Percentiles rank a stretch among this genome's conserved stretches.
Evolutionary conservation across 1,140 invertebrate species (phyloP).

Genomic region (Sminthurinus signatus): DNA sequence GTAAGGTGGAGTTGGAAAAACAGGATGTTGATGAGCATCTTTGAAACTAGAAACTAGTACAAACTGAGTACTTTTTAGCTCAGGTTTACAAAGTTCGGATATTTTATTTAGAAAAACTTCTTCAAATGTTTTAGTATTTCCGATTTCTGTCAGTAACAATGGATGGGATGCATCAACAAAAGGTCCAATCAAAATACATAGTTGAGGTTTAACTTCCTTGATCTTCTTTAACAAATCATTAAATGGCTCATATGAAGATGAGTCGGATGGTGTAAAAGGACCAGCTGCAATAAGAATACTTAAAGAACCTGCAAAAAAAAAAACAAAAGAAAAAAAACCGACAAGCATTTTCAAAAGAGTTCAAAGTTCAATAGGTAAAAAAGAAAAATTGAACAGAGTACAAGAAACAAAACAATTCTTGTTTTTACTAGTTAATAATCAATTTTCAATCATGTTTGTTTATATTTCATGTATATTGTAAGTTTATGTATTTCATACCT

Average conservation of each 20-base stretch:
- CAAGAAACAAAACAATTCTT: too few species aligned
- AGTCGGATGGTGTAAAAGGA: slow-evolving; percentile 70
- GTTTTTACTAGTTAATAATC: too few species aligned
- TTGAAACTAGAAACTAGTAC: slow-evolving; percentile 65
- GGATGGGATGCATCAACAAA: slow-evolving; percentile 67
- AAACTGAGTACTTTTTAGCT: slow-evolving; percentile 52
- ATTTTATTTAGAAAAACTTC: slow-evolving; percentile 63
- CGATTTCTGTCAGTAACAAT: slow-evolving; percentile 51
- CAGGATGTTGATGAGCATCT: slow-evolving; percentile 66
- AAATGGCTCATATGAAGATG: slow-evolving; percentile 70
- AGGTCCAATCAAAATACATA: slow-evolving; percentile 74
- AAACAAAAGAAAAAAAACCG: too few species aligned
- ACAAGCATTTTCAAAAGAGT: too few species aligned
- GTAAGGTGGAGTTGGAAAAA: slow-evolving; percentile 76
- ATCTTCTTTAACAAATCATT: slow-evolving; percentile 66
- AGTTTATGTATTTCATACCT: too few species aligned
- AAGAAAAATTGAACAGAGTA: too few species aligned
- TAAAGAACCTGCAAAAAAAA: slow-evolving; percentile 66
- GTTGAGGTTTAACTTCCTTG: slow-evolving; percentile 62
- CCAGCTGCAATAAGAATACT: slow-evolving; percentile 59
- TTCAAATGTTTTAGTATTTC: slow-evolving; percentile 57
- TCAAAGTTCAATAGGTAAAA: too few species aligned
- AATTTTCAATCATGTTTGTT: too few species aligned
- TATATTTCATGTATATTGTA: too few species aligned
- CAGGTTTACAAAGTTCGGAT: slow-evolving; percentile 52